Evolutionary conservation across 2,888 invertebrate species (phyloP), one percentile per base, ranked within the genome.

Genomic region (Urechis unicinctus): DNA sequence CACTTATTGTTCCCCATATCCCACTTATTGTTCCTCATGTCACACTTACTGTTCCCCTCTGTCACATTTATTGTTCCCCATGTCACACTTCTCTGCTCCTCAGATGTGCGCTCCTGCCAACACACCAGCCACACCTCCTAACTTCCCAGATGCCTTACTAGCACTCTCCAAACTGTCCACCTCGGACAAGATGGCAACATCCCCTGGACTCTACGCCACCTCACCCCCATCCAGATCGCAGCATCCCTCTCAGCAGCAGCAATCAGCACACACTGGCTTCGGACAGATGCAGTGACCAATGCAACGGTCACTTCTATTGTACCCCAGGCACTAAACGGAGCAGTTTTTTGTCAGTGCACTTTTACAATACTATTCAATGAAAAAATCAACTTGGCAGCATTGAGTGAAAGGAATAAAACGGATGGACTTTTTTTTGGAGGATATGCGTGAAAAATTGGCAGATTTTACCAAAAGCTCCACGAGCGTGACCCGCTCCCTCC

Each of bases 91-190:
- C n/a, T n/a, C n/a, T n/a, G n/a, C n/a, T n/a, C n/a, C n/a, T 47
- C 83, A 91, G 86, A 80, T 88, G 79, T 90, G 90, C 83, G 91
- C 92, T 51, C 93, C 92, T 24, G 91, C 91, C 71, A 93, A 93
- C 78, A 93, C 92, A 56, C 93, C 93, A 52, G 92, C 92, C 51
- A 93, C 93, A 49, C 93, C 92, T 48, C 92, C 93, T 31, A 92
- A 91, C 79, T 93, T 93, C 75, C 92, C 92, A 2, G 93, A 93
- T 74, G 88, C 92, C 28, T 81, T 93, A 61, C 82, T 89, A 61
- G 91, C 91, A 53, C 89, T 93, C 77, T 89, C 91, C 13, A 88
- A 91, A 74, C 83, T 92, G 82, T 89, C 90, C 26, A 88, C 91
- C 53, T 84, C 83, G 58, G 81, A 80, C 56, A 72, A 71, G 61